Evolutionary conservation across 2,888 invertebrate species (phyloP).

Genomic region (Andrena flavipes): DNA sequence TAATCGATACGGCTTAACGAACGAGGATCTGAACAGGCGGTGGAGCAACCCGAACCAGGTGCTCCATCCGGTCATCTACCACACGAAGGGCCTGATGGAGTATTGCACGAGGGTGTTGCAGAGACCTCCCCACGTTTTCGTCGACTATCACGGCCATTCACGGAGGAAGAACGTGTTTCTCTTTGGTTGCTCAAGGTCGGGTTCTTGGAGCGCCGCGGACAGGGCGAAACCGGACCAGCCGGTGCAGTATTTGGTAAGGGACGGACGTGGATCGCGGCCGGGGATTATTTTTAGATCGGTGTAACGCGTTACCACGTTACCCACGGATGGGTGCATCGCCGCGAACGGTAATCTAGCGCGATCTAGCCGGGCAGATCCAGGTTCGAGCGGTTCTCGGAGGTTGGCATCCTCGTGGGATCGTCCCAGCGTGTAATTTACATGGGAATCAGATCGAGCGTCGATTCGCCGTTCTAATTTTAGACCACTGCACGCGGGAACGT

Average conservation of each 20-base stretch:
- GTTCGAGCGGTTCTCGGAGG: constrained; percentile 12
- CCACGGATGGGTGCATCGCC: constrained; percentile 3
- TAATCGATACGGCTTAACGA: constrained; percentile 93
- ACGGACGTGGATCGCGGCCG: constrained; percentile 55
- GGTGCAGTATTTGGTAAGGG: constrained; percentile 87
- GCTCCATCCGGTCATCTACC: constrained; percentile 93
- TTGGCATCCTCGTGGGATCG: background rate
- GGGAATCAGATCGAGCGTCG: constrained; percentile 9
- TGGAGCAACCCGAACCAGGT: constrained; percentile 92
- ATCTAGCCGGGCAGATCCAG: constrained; percentile 33
- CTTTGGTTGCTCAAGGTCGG: constrained; percentile 91
- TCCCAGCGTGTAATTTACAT: constrained; percentile 20
- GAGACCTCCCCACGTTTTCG: constrained; percentile 88
- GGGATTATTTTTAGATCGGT: constrained; percentile 60
- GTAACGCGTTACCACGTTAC: constrained; percentile 18
- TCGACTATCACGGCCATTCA: constrained; percentile 94
- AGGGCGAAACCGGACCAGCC: constrained; percentile 86
- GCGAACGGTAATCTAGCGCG: constrained; percentile 47
- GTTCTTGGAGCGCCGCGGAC: constrained; percentile 89
- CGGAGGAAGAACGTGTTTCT: constrained; percentile 94
- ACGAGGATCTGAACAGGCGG: constrained; percentile 93
- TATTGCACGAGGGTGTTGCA: constrained; percentile 87
- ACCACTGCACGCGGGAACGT: background rate
- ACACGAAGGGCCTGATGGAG: constrained; percentile 91
- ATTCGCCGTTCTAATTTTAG: constrained; percentile 26